Percentiles rank a stretch among this genome's conserved stretches.
These are phyloP conservation scores for Agrochola litura DNA, from an alignment of 2,888 invertebrate genomes.

Conservation along the genomic window DNA sequence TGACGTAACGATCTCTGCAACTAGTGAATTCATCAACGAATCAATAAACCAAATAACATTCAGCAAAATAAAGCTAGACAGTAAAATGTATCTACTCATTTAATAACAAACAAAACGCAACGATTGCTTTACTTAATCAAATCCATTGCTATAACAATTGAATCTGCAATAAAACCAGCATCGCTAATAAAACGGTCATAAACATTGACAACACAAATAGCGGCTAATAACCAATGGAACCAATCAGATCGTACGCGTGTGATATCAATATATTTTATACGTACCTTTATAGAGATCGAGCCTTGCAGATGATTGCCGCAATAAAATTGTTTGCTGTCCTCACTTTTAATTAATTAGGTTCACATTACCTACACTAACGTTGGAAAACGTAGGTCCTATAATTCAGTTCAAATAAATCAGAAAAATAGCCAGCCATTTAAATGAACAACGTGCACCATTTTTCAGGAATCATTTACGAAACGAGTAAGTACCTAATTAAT, in stretches of 20 bases:
- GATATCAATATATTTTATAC: constrained; percentile 83
- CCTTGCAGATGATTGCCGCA: constrained; percentile 82
- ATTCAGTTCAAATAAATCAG: neutral
- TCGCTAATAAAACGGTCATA: constrained; percentile 87
- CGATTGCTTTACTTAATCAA: constrained; percentile 87
- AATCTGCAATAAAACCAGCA: constrained; percentile 87
- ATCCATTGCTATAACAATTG: constrained; percentile 86
- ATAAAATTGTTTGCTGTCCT: constrained; percentile 86
- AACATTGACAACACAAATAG: constrained; percentile 90
- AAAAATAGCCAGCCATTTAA: neutral
- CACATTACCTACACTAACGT: constrained; percentile 50
- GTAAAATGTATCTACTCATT: constrained; percentile 76
- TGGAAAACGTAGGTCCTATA: constrained; percentile 12
- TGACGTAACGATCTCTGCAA: neutral
- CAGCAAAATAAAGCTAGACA: constrained; percentile 57
- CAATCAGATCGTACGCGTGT: constrained; percentile 81
- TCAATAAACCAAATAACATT: constrained; percentile 24
- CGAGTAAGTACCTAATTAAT: neutral
- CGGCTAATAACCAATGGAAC: constrained; percentile 85
- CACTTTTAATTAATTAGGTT: constrained; percentile 80
- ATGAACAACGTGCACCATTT: neutral
- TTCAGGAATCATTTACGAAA: neutral
- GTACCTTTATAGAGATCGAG: constrained; percentile 75
- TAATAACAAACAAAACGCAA: constrained; percentile 80
- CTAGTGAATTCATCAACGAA: neutral